Conservation (phyloP, 2,797 vertebrate genomes). For the Syndactyla subalaris region DNA sequence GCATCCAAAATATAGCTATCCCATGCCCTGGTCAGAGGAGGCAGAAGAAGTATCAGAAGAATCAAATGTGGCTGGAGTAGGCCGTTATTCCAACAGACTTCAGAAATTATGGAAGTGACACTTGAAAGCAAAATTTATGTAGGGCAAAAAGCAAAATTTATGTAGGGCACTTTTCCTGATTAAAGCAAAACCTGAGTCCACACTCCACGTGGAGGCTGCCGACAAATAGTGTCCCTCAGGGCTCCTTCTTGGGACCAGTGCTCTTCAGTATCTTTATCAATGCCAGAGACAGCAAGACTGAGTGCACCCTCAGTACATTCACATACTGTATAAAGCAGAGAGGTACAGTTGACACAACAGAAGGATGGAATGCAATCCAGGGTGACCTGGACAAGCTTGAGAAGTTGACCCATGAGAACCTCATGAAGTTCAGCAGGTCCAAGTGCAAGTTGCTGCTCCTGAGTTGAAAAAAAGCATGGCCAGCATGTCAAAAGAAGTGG, state of each 20-base stretch:
- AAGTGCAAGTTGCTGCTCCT: neutral
- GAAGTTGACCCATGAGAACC: neutral
- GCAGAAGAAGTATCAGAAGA: neutral
- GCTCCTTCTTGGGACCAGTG: neutral
- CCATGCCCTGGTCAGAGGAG: neutral
- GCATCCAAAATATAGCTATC: neutral
- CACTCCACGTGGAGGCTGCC: neutral
- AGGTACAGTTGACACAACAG: neutral
- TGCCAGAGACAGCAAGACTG: too few species aligned
- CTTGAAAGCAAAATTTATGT: neutral
- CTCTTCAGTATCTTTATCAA: neutral
- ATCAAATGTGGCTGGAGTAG: neutral
- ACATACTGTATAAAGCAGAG: neutral
- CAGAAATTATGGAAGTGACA: neutral
- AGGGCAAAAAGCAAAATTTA: neutral
- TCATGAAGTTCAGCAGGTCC: neutral
- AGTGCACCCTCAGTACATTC: neutral
- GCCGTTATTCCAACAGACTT: neutral
- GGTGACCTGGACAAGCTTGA: neutral
- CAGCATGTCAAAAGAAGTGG: neutral
- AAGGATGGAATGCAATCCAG: neutral
- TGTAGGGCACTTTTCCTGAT: neutral
- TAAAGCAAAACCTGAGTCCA: neutral
- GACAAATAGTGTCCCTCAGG: neutral
- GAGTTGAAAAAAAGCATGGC: neutral